Percentiles rank a stretch among this genome's conserved stretches.
These are phyloP conservation scores for Drosophila infuscata DNA, from an alignment of 2,888 invertebrate species.

Conservation along the genomic window DNA sequence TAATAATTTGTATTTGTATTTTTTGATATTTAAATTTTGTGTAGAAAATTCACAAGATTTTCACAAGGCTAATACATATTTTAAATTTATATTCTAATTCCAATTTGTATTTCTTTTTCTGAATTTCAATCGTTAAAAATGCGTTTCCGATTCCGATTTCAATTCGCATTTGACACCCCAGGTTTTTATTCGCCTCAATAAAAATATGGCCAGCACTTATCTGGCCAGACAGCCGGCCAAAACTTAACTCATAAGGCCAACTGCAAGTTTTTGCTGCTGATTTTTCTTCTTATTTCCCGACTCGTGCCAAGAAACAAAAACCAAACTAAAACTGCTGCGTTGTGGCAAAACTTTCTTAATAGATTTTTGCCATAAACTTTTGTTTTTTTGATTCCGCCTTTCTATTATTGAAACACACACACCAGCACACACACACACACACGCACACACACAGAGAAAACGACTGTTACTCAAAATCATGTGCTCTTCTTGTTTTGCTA, in stretches of 20 bases:
- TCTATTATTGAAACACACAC: conserved; percentile 34
- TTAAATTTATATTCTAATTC: neutral
- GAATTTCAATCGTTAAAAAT: neutral
- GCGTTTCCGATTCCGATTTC: neutral
- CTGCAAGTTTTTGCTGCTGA: conserved; percentile 60
- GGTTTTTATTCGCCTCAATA: conserved; percentile 28
- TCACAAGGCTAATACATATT: too few species aligned
- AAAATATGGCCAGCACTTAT: conserved; percentile 60
- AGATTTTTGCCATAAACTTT: conserved; percentile 75
- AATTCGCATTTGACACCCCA: neutral
- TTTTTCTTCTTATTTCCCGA: conserved; percentile 29
- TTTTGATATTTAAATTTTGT: neutral
- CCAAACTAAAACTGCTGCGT: conserved; percentile 69
- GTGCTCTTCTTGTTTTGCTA: conserved; percentile 16
- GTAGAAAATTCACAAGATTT: neutral
- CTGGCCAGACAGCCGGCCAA: conserved; percentile 36
- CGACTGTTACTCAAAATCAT: conserved; percentile 51
- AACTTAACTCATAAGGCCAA: conserved; percentile 61
- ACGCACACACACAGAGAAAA: conserved; percentile 1
- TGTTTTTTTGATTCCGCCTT: conserved; percentile 22
- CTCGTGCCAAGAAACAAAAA: conserved; percentile 54
- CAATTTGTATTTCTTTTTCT: neutral
- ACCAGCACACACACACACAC: neutral
- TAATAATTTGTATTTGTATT: neutral
- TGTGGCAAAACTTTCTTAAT: conserved; percentile 77